Conservation (phyloP, 1,140 invertebrate genomes). For the Nasonia longicornis region DNA sequence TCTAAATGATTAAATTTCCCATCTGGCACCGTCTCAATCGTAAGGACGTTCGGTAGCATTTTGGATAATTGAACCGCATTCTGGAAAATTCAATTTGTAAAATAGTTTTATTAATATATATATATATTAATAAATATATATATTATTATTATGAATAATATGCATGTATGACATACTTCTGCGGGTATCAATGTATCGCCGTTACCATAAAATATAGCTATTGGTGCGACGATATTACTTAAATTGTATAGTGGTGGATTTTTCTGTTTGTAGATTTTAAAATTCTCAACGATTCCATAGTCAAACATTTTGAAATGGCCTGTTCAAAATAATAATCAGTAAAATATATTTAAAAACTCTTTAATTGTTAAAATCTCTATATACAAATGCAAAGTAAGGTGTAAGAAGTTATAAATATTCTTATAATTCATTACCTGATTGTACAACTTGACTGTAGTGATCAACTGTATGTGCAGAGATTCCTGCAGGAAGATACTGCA, state of each 20-base stretch:
- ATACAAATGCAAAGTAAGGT: too few relatives aligned
- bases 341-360: too few relatives aligned
- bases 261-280: slow-evolving; percentile 66
- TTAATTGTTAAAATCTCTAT: too few relatives aligned
- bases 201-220: slow-evolving; percentile 70
- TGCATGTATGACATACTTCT: slow-evolving; percentile 32
- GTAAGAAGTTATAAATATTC: too few relatives aligned
- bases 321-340: slow-evolving; percentile 11
- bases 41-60: not conserved
- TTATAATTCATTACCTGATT: slow-evolving; percentile 46
- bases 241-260: slow-evolving; percentile 73
- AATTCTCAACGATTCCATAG: slow-evolving; percentile 68
- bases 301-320: slow-evolving; percentile 68
- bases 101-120: too few relatives aligned
- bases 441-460: slow-evolving; percentile 63
- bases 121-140: too few relatives aligned
- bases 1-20: not conserved
- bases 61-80: not conserved
- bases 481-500: slow-evolving; percentile 70
- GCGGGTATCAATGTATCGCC: slow-evolving; percentile 68
- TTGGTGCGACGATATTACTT: slow-evolving; percentile 72
- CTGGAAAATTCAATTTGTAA: not conserved
- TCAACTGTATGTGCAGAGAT: slow-evolving; percentile 70
- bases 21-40: not conserved
- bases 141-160: too few relatives aligned